These are phyloP conservation scores for Rhodophaea formosa DNA, from an alignment of 2,888 invertebrate species.

Conservation along the genomic window DNA sequence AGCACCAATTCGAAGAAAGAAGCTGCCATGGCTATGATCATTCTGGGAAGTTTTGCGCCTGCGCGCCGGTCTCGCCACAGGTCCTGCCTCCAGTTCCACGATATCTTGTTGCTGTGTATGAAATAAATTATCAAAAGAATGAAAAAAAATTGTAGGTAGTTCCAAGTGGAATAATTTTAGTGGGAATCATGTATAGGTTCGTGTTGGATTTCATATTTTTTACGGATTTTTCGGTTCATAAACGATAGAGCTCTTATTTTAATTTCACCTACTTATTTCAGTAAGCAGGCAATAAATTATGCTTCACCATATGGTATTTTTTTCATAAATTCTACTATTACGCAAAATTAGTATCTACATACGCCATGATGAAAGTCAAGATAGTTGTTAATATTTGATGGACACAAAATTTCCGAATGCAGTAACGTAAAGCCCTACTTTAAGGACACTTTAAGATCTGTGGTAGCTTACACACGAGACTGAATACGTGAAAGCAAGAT, in stretches of 20 bases:
- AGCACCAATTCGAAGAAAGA: slow-evolving; percentile 95
- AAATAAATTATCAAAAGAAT: background rate
- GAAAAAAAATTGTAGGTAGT: too few species aligned
- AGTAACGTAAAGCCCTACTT: slow-evolving; percentile 1
- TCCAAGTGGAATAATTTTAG: too few species aligned
- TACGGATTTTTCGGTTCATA: too few species aligned
- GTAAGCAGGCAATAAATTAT: too few species aligned
- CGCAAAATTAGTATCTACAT: slow-evolving; percentile 22
- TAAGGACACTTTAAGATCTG: slow-evolving; percentile 1
- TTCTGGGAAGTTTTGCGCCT: slow-evolving; percentile 95
- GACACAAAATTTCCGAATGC: slow-evolving; percentile 10
- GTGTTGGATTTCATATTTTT: too few species aligned
- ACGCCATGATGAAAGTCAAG: background rate
- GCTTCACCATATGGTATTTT: background rate
- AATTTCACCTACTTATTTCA: too few species aligned
- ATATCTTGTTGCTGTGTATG: slow-evolving; percentile 80
- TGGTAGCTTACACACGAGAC: slow-evolving; percentile 40
- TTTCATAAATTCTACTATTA: background rate
- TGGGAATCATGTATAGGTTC: too few species aligned
- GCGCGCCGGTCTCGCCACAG: slow-evolving; percentile 83
- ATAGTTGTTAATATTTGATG: slow-evolving; percentile 15
- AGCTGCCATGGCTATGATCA: slow-evolving; percentile 95
- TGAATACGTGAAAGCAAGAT: slow-evolving; percentile 51
- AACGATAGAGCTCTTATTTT: too few species aligned
- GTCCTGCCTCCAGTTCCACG: slow-evolving; percentile 86